phyloP scores from a whole-genome alignment of 2,113 vertebrate species.

The Trochalopteron elliotii region DNA sequence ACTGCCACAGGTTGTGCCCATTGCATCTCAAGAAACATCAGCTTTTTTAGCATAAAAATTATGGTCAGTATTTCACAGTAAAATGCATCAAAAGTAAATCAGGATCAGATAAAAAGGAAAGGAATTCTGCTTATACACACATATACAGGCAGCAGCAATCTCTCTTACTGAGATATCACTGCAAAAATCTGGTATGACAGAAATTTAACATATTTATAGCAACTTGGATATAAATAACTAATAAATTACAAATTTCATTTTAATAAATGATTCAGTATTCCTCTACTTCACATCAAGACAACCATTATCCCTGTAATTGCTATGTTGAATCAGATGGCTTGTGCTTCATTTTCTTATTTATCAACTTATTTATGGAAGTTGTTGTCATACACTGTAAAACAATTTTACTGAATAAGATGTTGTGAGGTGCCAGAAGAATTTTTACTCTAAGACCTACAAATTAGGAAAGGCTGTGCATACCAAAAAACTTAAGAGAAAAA shows the following conservation, averaged over 20 bases:
- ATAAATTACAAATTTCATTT: not conserved
- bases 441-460: not conserved
- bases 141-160: not conserved
- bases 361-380: not conserved
- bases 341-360: not conserved
- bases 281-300: not conserved
- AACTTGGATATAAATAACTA: not conserved
- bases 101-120: not conserved
- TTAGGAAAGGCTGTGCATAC: not conserved
- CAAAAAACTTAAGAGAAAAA: not conserved
- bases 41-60: not conserved
- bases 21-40: not conserved
- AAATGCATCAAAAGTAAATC: not conserved
- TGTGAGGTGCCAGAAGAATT: not conserved
- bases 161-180: not conserved
- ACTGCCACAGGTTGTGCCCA: rapidly evolving
- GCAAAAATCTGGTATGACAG: not conserved
- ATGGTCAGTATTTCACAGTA: not conserved
- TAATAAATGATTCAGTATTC: not conserved
- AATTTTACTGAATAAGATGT: not conserved
- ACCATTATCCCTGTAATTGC: not conserved
- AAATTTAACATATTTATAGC: not conserved
- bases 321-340: not conserved
- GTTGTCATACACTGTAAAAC: not conserved
- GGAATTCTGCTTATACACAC: not conserved